Evolutionary conservation across 2,797 vertebrate species (phyloP), one percentile per base, ranked within the genome.

Genomic region (Centropyge bicolor): DNA sequence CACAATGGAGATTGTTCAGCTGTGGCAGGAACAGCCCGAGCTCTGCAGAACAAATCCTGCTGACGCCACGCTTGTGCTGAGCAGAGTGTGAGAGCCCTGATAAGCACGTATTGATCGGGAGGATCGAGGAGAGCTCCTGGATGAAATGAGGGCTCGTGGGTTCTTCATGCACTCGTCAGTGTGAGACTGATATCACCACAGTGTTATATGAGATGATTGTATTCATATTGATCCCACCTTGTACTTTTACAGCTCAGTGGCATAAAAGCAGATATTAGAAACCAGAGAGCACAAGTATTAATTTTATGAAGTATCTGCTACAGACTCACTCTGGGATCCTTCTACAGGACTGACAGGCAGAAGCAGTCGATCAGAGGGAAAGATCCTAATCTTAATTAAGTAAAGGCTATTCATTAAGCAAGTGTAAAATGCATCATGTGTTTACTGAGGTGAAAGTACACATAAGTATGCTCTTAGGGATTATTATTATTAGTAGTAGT

Each of bases 31-130:
- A 69, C 68, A 79, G 79, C 81, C 80, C 62, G 83, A 85, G 78
- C 81, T 80, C 80, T 59, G 76, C 66, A 85, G 64, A 81, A 83
- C 71, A 90, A 86, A 89, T 83, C 76, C 84, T 89, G 86, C 91
- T 92, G 91, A 89, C 54, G 51, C 68, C 49, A 69, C 13, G 0
- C 51, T 74, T 81, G 55, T 67, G 75, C 83, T 78, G 66, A 76
- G 73, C 52, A 35, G 72, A 83, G 79, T 67, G 69, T 73, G 86
- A 90, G 71, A 82, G 35, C 35, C 57, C 57, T 73, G 61, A 88
- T 83, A 70, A 86, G 72, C 82, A 81, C 59, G 22, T 76, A 88
- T 86, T 84, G 87, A 91, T 76, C 57, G 41, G 60, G 38, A 52
- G 59, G 70, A 48, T 35, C 70, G 49, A 36, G 70, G 11, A 20